Percentiles rank a stretch among this genome's conserved stretches.
phyloP scores from a whole-genome alignment of 2,797 vertebrate species.

The Acipenser oxyrinchus region DNA sequence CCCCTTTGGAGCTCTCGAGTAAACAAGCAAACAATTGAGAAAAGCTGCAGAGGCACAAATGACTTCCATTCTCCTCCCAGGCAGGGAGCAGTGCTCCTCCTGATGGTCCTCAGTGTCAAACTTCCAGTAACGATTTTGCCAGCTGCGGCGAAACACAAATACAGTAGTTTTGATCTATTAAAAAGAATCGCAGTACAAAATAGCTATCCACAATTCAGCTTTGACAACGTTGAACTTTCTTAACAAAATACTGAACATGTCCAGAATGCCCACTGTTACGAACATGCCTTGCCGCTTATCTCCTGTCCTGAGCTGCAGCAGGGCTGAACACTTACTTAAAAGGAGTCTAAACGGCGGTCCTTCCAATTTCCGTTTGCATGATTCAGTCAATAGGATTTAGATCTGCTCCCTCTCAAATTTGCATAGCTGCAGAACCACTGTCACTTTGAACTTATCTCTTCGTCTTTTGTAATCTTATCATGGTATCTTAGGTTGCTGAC shows the following conservation, averaged over 20 bases:
- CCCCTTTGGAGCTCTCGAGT: neutral
- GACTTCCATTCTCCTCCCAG: neutral
- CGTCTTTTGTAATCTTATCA: too few species aligned
- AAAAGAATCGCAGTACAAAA: constrained; percentile 12
- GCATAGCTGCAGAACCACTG: too few species aligned
- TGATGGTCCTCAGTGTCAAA: neutral
- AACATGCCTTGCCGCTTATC: constrained; percentile 32
- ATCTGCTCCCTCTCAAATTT: too few species aligned
- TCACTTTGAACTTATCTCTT: too few species aligned
- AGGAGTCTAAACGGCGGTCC: too few species aligned
- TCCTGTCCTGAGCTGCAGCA: constrained; percentile 13
- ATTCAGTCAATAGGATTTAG: too few species aligned
- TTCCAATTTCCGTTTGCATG: too few species aligned
- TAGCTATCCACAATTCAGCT: constrained; percentile 6
- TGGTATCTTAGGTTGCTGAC: too few species aligned
- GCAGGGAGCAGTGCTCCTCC: neutral
- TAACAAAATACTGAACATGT: neutral
- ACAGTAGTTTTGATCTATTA: constrained; percentile 17
- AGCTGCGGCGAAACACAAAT: neutral
- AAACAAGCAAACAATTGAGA: neutral
- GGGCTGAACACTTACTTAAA: neutral
- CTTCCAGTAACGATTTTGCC: neutral
- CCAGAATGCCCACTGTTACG: neutral
- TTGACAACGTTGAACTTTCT: neutral
- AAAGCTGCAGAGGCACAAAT: neutral